Conservation (phyloP, 2,113 vertebrate genomes). For the Macaca fascicularis region T2T-MFA8v1.1 NC_088387.1:47063501-47064000, state of each 20-base stretch:
- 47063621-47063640: background rate
- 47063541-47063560: background rate
- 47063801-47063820: background rate
- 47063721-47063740: background rate
- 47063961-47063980: background rate
- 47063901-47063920: background rate
- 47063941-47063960: background rate
- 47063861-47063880: background rate
- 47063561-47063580: background rate
- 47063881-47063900: background rate
- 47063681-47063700: background rate
- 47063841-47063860: background rate
- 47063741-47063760: background rate
- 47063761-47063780: background rate
- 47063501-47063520: background rate
- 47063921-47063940: background rate
- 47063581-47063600: background rate
- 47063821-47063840: background rate
- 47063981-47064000: background rate
- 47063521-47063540: background rate
- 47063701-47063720: background rate
- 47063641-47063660: background rate
- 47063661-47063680: background rate
- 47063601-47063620: background rate
- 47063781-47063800: background rate